Evolutionary conservation across 1,140 invertebrate genomes (phyloP), one percentile per base, ranked within the genome.

Genomic region (Palaemon carinicauda): DNA sequence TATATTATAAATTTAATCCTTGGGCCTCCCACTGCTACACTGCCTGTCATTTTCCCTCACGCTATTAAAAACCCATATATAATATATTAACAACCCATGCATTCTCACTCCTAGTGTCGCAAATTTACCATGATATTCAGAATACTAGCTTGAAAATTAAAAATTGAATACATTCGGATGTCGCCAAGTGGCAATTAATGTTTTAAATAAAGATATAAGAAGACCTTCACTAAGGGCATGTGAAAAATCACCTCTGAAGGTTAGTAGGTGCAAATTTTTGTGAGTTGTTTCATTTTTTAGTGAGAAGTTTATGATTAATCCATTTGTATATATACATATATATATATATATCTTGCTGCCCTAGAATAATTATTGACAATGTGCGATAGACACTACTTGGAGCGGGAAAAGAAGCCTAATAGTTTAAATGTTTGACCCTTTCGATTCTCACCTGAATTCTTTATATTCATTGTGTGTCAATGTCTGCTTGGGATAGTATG

Each of bases 401-500:
- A 86, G 75, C 75, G 83, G 69, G 65, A 80, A 77, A 86, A 65
- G 71, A 29, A 60, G 56, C 71, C 60, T 73, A 71, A 86, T 79
- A 86, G 75, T 80, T 73, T 73, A 54, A 86, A 73, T 86, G 65
- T 78, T 81, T 74, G 73, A 56, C 85, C 85, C 85, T 87, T 82
- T 82, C 79, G 85, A 87, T 87, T 87, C 85, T 87, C 85, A 87
- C 54, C 85, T 79, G 60, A 69, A 74, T 69, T 77, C 78, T 87
- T 78, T 87, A 77, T 81, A 87, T 87, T 86, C 79, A 75, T 81
- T 81, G 80, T 81, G 33, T 87, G 74, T 87, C 85, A 82, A 80
- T 87, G 85, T 87, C 60, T 87, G 79, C 85, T 87, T 80, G 85
- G 85, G 85, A 78, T 73, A 73, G 53, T 75, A 41, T 77, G 82